These are phyloP conservation scores for Eciton burchellii DNA, from an alignment of 1,140 invertebrate genomes.

Conservation along the genomic window DNA sequence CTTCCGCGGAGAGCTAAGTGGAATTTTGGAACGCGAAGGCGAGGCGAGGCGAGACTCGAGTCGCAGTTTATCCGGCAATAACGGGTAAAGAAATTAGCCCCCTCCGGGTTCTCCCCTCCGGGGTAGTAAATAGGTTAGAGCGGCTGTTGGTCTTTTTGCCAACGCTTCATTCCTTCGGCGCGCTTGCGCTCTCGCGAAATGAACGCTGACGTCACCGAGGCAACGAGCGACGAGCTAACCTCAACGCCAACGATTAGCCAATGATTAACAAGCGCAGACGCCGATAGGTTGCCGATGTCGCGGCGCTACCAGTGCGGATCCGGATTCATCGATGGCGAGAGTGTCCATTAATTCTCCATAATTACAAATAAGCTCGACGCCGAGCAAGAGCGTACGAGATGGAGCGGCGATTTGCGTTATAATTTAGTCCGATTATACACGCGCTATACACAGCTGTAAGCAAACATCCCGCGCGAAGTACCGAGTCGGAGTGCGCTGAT, in stretches of 20 bases:
- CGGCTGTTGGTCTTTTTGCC: not conserved
- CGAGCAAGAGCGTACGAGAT: not conserved
- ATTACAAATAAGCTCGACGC: slow-evolving; percentile 51
- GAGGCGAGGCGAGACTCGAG: slow-evolving; percentile 16
- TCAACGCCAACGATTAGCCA: not conserved
- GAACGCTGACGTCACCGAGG: not conserved
- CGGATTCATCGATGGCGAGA: slow-evolving; percentile 34
- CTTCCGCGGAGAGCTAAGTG: slow-evolving; percentile 38
- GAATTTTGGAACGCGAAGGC: slow-evolving; percentile 27
- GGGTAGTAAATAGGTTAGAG: not conserved
- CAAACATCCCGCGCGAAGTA: slow-evolving; percentile 55
- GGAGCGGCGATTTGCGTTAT: not conserved
- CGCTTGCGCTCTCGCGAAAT: not conserved
- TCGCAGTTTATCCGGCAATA: not conserved
- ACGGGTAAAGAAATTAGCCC: not conserved
- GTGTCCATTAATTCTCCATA: slow-evolving; percentile 52
- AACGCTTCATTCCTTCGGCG: not conserved
- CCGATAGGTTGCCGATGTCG: not conserved
- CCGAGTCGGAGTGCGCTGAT: slow-evolving; percentile 49
- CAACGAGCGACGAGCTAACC: not conserved
- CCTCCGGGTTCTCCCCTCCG: not conserved
- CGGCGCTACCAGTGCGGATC: slow-evolving; percentile 22
- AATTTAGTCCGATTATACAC: slow-evolving; percentile 47
- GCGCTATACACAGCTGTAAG: slow-evolving; percentile 24
- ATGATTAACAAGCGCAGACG: slow-evolving; percentile 10